Conservation (phyloP, 2,888 invertebrate genomes). For the Plebejus melissa region DNA sequence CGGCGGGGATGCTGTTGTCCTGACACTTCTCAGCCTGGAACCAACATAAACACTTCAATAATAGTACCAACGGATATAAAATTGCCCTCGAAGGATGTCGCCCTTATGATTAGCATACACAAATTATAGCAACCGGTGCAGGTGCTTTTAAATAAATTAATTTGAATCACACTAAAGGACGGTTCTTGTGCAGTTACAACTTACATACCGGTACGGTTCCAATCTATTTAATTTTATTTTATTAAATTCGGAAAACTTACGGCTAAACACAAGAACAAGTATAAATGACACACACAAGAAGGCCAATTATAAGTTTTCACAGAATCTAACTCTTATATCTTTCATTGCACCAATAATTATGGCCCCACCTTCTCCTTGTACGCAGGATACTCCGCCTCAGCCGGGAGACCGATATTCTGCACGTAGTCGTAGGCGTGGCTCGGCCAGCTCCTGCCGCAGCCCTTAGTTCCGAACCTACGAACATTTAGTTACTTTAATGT, state of each 20-base stretch:
- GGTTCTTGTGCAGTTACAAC: background rate
- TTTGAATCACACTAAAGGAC: background rate
- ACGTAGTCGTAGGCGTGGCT: slow-evolving; percentile 59
- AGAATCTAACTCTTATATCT: background rate
- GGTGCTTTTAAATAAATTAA: background rate
- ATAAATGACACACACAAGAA: too few species aligned
- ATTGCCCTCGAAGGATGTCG: too few species aligned
- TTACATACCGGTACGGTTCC: background rate
- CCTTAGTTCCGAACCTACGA: slow-evolving; percentile 52
- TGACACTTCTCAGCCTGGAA: slow-evolving; percentile 49
- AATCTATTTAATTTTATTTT: background rate
- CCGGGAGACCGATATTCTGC: slow-evolving; percentile 51
- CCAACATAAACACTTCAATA: background rate
- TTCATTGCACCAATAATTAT: background rate
- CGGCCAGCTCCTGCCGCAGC: slow-evolving; percentile 64
- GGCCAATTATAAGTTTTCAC: too few species aligned
- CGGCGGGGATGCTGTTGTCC: slow-evolving; percentile 47
- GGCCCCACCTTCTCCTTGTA: slow-evolving; percentile 49
- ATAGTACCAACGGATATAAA: background rate
- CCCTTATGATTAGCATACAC: too few species aligned
- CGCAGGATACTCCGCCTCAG: slow-evolving; percentile 51
- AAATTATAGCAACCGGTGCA: too few species aligned
- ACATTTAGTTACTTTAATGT: background rate
- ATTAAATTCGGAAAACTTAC: too few species aligned
- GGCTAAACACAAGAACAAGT: too few species aligned